These are phyloP conservation scores for Podargus strigoides DNA, from an alignment of 2,797 vertebrate species.

Conservation along the genomic window DNA sequence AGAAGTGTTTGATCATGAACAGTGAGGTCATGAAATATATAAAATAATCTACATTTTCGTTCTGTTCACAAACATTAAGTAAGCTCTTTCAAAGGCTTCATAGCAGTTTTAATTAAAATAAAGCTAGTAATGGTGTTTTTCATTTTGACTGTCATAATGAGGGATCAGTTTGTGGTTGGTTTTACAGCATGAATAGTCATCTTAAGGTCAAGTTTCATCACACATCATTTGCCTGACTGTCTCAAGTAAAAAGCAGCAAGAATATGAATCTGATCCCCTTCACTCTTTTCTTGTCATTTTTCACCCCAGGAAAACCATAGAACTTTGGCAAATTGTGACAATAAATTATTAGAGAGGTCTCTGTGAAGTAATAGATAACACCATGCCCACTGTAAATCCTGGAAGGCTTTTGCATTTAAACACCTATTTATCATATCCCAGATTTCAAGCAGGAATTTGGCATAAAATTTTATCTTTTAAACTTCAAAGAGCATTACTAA, in stretches of 20 bases:
- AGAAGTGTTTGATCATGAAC: background rate
- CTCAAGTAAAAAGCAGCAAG: background rate
- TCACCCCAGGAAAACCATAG: background rate
- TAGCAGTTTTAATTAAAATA: constrained; percentile 18
- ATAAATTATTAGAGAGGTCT: background rate
- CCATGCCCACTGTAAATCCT: background rate
- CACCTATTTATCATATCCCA: background rate
- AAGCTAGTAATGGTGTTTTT: background rate
- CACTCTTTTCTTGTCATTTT: background rate
- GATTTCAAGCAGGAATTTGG: background rate
- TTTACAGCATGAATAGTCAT: background rate
- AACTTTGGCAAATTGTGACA: background rate
- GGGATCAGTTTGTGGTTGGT: background rate
- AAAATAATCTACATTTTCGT: background rate
- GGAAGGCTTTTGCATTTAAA: background rate
- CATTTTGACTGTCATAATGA: background rate
- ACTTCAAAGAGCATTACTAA: background rate
- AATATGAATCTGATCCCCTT: background rate
- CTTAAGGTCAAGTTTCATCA: background rate
- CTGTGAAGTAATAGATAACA: background rate
- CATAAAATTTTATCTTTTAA: background rate
- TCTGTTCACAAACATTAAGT: background rate
- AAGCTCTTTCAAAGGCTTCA: background rate
- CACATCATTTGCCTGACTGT: background rate
- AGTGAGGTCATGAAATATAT: background rate